Percentiles rank a stretch among this genome's conserved stretches.
Conservation (phyloP, 2,113 vertebrate genomes). For the Ochotona curzoniae region DNA sequence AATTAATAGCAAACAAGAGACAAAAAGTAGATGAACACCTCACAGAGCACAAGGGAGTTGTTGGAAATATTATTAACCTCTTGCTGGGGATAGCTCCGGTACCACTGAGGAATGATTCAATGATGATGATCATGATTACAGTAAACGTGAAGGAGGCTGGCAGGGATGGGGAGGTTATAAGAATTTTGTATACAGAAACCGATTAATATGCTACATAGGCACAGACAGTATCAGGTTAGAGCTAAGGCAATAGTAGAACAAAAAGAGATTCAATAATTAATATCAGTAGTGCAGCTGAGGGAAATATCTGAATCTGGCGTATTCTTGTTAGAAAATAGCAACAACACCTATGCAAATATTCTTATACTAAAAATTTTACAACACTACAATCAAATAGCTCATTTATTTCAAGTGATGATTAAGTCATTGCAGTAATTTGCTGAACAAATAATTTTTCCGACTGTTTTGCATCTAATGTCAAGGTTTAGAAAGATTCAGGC, state of each 20-base stretch:
- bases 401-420: neutral
- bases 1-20: neutral
- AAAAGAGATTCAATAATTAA: neutral
- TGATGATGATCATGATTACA: neutral
- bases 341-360: neutral
- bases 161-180: accelerated
- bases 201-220: neutral
- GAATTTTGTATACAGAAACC: neutral
- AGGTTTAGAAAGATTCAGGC: neutral
- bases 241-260: neutral
- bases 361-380: neutral
- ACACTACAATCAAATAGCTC: neutral
- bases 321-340: neutral
- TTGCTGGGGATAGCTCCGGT: neutral
- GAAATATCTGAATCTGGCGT: neutral
- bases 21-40: too few species aligned
- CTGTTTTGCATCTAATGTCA: neutral
- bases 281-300: neutral
- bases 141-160: too few species aligned
- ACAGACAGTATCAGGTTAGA: neutral
- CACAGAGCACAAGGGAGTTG: neutral
- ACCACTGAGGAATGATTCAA: too few species aligned
- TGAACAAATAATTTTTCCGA: neutral
- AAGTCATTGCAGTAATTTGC: neutral
- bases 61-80: neutral